A percentile compares a stretch with the other conserved stretches of the same genome.
phyloP scores from a whole-genome alignment of 2,888 invertebrate genomes.

The Aplocera efformata region DNA sequence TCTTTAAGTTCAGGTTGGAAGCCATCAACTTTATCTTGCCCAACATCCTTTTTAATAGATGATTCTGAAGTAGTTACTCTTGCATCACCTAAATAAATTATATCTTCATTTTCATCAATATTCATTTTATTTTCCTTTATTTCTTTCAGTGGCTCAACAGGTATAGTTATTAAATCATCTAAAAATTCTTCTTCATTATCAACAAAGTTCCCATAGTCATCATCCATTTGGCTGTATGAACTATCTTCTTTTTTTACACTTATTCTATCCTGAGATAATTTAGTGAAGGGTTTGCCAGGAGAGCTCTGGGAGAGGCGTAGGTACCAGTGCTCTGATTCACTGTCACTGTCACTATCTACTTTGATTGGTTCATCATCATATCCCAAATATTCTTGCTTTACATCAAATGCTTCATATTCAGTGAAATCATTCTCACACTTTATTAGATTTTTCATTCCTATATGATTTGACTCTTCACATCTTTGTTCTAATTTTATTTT shows the following conservation, averaged over 20 bases:
- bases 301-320: slow-evolving; percentile 76
- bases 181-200: slow-evolving; percentile 43
- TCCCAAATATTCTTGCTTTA: slow-evolving; percentile 63
- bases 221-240: slow-evolving; percentile 69
- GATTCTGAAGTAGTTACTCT: slow-evolving; percentile 10
- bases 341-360: slow-evolving; percentile 72
- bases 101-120: slow-evolving; percentile 33
- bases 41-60: slow-evolving; percentile 8
- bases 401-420: slow-evolving; percentile 60
- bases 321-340: slow-evolving; percentile 75
- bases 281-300: slow-evolving; percentile 58
- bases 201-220: slow-evolving; percentile 29
- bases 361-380: slow-evolving; percentile 61
- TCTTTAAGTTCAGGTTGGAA: slow-evolving; percentile 23
- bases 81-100: slow-evolving; percentile 25
- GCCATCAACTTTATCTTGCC: slow-evolving; percentile 43
- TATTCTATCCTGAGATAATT: slow-evolving; percentile 31
- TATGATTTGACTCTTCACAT: slow-evolving; percentile 30
- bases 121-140: slow-evolving; percentile 13
- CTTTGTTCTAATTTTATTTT: slow-evolving; percentile 45
- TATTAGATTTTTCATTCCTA: slow-evolving; percentile 33
- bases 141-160: slow-evolving; percentile 28
- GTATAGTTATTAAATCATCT: slow-evolving; percentile 54
- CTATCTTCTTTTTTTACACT: slow-evolving; percentile 45
- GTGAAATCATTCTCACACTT: slow-evolving; percentile 55